Conservation (phyloP, 1,140 invertebrate genomes). For the Bombus picipes region DNA sequence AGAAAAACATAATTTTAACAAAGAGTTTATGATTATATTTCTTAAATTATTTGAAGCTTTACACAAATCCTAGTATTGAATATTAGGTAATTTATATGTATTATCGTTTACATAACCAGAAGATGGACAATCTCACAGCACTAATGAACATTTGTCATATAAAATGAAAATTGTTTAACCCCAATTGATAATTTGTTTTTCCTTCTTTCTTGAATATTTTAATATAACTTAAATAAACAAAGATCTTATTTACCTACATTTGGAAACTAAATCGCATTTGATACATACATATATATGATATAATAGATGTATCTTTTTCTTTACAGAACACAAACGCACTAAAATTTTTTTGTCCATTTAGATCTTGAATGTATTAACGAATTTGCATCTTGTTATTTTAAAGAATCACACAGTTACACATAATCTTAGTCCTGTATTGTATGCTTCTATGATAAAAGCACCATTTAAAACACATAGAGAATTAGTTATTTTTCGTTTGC, state of each 20-base stretch:
- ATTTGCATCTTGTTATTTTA: constrained; percentile 34
- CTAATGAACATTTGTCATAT: constrained; percentile 61
- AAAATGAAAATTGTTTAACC: constrained; percentile 48
- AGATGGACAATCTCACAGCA: constrained; percentile 66
- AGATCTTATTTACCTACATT: constrained; percentile 56
- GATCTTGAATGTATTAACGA: constrained; percentile 47
- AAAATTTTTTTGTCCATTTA: constrained; percentile 49
- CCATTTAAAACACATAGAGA: constrained; percentile 47
- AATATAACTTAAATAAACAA: constrained; percentile 56
- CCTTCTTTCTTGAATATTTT: not conserved
- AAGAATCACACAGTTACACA: constrained; percentile 54
- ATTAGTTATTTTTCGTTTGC: constrained; percentile 76
- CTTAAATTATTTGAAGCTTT: constrained; percentile 45
- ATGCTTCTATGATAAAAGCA: constrained; percentile 45
- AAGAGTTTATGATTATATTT: constrained; percentile 25
- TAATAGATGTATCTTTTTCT: constrained; percentile 46
- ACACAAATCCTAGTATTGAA: constrained; percentile 54
- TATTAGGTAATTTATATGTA: constrained; percentile 51
- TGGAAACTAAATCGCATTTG: constrained; percentile 60
- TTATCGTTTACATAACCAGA: constrained; percentile 35
- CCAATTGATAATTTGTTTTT: constrained; percentile 41
- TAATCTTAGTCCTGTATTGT: constrained; percentile 53
- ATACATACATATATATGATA: constrained; percentile 48
- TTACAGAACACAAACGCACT: constrained; percentile 59
- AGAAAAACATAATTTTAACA: constrained; percentile 40